Evolutionary conservation across 1,140 invertebrate species (phyloP), one percentile per base, ranked within the genome.

Genomic region (Diorhabda carinulata): DNA sequence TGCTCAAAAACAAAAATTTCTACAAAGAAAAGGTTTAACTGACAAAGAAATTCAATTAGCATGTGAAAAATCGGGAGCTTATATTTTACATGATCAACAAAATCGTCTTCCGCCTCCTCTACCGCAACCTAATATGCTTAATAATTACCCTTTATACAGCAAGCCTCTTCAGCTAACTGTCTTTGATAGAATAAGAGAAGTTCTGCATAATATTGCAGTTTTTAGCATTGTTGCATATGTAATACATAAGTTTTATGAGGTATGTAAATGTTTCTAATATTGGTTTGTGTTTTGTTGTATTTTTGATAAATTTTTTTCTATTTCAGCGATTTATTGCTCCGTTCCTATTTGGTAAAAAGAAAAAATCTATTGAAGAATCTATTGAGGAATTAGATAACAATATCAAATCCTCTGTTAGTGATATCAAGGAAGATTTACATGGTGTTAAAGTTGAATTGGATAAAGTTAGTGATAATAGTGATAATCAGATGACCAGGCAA

Each of bases 21-120:
- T 96, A 4, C 85, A 87, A 73, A 87, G 86, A 70, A 95, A 95
- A 84, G 94, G 94, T 66, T 81, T 94, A 2, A 90, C 89, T 0
- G 87, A 92, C n/a, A 81, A 86, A n/a, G 92, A 94, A 81, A 91
- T 94, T 64, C 83, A 87, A 72, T 82, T 84, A 70, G 92, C 92
- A 2, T 90, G 89, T 76, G 88, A 91, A 74, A 81, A 86, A 73
- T 84, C 86, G 25, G 82, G 84, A 3, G 78, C 84, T 52, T 84
- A 84, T 60, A 73, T 7, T 3, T 67, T 74, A 61, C 76, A 79
- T 72, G 74, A 79, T 57, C 64, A 75, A 66, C 73, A 76, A 64
- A 58, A 66, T 40, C 47, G 40, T 65, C 60, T 64, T 68, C 67
- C 70, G 57, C 73, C 66, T 4, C 69, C 73, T 43, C 40, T 72